phyloP scores from a whole-genome alignment of 2,888 invertebrate genomes.

The Ormyrus nitidulus region DNA sequence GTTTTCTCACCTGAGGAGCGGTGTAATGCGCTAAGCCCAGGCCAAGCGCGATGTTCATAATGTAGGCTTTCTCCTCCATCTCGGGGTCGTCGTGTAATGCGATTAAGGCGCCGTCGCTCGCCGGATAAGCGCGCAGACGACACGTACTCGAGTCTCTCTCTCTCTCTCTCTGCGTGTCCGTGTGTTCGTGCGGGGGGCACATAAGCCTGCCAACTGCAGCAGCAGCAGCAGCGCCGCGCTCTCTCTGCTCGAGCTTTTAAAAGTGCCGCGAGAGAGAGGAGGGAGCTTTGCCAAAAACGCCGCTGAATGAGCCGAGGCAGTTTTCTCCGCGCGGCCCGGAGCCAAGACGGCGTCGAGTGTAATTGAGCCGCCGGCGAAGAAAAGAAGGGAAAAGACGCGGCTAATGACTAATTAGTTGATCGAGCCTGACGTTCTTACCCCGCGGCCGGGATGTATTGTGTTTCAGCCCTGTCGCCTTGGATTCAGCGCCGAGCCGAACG shows the following conservation, averaged over 20 bases:
- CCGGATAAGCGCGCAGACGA: no score
- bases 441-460: no score
- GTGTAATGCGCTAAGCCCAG: slow-evolving; percentile 19
- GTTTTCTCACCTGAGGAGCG: slow-evolving; percentile 13
- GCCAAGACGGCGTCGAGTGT: not conserved
- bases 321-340: no score
- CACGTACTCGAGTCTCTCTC: no score
- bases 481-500: no score
- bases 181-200: no score
- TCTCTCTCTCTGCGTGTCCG: no score
- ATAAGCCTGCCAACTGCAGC: no score
- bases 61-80: slow-evolving; percentile 12
- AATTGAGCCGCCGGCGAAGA: slow-evolving; percentile 14
- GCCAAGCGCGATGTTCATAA: not conserved
- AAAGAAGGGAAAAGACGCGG: slow-evolving; percentile 10
- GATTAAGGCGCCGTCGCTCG: not conserved
- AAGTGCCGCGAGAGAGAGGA: not conserved
- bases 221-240: no score
- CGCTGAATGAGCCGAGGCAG: slow-evolving; percentile 3
- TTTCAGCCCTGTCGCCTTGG: no score
- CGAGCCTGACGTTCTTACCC: not conserved
- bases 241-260: not conserved
- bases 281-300: slow-evolving; percentile 33
- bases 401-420: slow-evolving; percentile 33
- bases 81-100: slow-evolving; percentile 24